Base-by-base conservation (phyloP, 2,888 invertebrate species). In the Brachyptera risi region DNA sequence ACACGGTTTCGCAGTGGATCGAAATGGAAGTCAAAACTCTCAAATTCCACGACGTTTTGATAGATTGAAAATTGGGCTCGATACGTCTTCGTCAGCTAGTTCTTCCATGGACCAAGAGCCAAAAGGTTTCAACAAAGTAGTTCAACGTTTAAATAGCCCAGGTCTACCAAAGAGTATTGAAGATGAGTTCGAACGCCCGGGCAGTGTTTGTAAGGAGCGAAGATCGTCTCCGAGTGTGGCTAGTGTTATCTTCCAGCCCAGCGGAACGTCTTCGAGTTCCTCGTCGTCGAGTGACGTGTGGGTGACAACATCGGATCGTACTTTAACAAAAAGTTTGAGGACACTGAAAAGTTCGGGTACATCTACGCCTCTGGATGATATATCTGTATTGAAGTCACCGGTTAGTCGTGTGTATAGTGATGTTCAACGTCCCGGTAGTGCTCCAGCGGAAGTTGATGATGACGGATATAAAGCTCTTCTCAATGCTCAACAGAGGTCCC, bases 211-310 rank as follows among this genome's bases (percentile, higher is more conserved):
- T 21, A 72, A 72, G 56, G 71, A 71, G 56, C 69, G 69, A 15
- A 71, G 72, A 19, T 67, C 70, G 19, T 62, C 68, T 26, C 71
- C 72, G 7, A 71, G 71, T 40, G 69, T 69, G 19, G 69, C 69
- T 9, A 60, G 71, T 37, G 57, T 51, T 5, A 56, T 15, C 62
- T 60, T 27, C 56, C 63, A 47, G 50, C 37, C 40, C n/a, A 58
- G 59, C 58, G 19, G 64, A 13, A 35, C 57, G 2, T 60, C 62
- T 65, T 70, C 63, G 42, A 61, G 71, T 15, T 79, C 80, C 0
- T 80, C 80, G 1, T 80, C 80, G 17, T 78, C 78, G 65, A 80
- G 80, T 67, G 80, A 81, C 61, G 75, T 79, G 54, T 80, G 79
- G 78, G 71, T 80, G 59, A 79, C 79, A 13, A 78, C 78, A 2